Conservation (phyloP, 2,797 vertebrate species). For the Tragopan temminckii region DNA sequence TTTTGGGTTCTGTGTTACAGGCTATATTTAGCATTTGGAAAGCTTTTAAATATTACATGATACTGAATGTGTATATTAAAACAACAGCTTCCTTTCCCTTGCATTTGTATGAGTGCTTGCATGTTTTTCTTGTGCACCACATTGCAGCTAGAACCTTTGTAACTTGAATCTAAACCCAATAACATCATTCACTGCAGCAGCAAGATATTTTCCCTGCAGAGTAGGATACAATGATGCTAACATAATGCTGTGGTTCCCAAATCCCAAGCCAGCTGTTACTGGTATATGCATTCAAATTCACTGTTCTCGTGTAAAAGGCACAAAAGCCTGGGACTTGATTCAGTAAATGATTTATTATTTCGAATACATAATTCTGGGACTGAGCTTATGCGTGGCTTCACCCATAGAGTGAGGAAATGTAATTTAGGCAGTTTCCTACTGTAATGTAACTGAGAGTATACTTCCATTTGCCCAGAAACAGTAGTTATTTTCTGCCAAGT, state of each 20-base stretch:
- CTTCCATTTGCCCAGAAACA: constrained; percentile 2
- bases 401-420: background rate
- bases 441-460: background rate
- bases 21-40: background rate
- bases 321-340: constrained; percentile 34
- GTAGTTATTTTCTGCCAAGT: background rate
- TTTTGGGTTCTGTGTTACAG: background rate
- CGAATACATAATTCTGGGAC: constrained; percentile 54
- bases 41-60: background rate
- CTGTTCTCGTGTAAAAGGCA: constrained; percentile 9
- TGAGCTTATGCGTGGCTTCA: background rate
- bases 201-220: constrained; percentile 15
- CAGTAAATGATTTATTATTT: constrained; percentile 71
- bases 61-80: background rate
- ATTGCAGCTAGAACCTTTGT: constrained; percentile 2
- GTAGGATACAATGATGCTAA: constrained; percentile 31
- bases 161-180: constrained; percentile 12
- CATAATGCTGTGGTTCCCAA: constrained; percentile 54
- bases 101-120: background rate
- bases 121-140: background rate
- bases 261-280: constrained; percentile 72
- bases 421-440: constrained; percentile 43
- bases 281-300: constrained; percentile 36
- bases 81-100: background rate
- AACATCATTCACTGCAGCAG: constrained; percentile 43